Conservation (phyloP, 2,888 invertebrate genomes). For the Gastrophysa polygoni region DNA sequence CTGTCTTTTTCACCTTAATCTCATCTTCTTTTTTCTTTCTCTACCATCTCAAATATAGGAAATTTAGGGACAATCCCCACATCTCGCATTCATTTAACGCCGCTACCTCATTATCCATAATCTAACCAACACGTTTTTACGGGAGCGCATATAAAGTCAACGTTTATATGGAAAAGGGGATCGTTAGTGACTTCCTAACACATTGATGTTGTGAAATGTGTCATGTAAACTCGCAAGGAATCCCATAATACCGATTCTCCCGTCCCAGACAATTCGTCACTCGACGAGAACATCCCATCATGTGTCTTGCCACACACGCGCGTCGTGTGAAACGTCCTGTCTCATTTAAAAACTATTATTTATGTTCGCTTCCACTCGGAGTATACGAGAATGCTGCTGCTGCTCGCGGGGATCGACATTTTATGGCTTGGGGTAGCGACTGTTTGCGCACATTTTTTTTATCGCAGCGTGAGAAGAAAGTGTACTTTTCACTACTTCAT, state of each 20-base stretch:
- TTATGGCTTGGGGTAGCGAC: conserved; percentile 4
- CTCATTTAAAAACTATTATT: conserved; percentile 64
- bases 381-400: conserved; percentile 41
- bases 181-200: conserved; percentile 59
- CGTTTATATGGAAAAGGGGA: conserved; percentile 37
- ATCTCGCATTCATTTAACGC: neutral
- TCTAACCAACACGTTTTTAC: neutral
- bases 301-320: conserved; percentile 58
- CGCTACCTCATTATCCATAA: conserved; percentile 10
- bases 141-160: conserved; percentile 18
- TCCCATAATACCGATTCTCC: conserved; percentile 39
- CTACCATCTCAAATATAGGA: too few relatives aligned
- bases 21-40: too few relatives aligned
- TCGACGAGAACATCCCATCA: conserved; percentile 57
- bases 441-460: too few relatives aligned
- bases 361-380: conserved; percentile 54
- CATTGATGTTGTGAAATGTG: conserved; percentile 58
- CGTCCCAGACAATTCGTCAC: conserved; percentile 57
- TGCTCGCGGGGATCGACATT: conserved; percentile 23
- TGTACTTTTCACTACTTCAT: too few relatives aligned
- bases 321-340: conserved; percentile 60
- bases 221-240: conserved; percentile 55
- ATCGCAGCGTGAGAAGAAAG: too few relatives aligned
- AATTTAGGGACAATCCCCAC: too few relatives aligned
- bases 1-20: too few relatives aligned